Conservation (phyloP, 2,888 invertebrate genomes). For the Tenthredo mesomela region DNA sequence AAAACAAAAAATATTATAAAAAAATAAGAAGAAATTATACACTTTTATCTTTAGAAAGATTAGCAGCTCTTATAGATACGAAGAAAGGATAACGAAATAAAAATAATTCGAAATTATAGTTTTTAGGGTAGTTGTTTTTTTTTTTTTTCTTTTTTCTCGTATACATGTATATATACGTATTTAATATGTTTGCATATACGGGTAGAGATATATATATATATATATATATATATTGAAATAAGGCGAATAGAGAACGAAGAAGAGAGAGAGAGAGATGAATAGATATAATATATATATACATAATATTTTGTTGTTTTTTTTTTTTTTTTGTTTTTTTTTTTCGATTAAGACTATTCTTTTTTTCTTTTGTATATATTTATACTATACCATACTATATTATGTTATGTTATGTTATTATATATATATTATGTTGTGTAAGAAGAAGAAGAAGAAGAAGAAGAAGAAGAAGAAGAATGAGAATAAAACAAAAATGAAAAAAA, state of each 20-base stretch:
- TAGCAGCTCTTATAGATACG: background rate
- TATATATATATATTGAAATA: background rate
- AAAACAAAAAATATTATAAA: too few species aligned
- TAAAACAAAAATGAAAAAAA: background rate
- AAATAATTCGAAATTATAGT: background rate
- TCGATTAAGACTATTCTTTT: background rate
- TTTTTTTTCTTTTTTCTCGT: background rate
- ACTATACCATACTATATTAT: background rate
- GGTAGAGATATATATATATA: background rate
- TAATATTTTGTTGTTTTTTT: too few species aligned
- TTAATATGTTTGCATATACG: background rate
- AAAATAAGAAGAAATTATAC: too few species aligned
- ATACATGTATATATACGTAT: background rate
- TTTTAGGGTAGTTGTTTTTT: background rate
- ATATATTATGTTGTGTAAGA: background rate
- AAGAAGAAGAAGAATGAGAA: background rate
- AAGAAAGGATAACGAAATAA: background rate
- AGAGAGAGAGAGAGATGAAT: background rate
- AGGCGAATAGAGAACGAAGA: background rate
- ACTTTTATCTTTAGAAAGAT: background rate
- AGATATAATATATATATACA: too few species aligned
- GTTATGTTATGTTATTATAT: background rate
- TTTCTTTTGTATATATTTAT: constrained; percentile 3
- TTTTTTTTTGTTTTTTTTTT: background rate
- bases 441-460: background rate